phyloP scores from a whole-genome alignment of 2,888 invertebrate species.

The Cephalotes varians region DNA sequence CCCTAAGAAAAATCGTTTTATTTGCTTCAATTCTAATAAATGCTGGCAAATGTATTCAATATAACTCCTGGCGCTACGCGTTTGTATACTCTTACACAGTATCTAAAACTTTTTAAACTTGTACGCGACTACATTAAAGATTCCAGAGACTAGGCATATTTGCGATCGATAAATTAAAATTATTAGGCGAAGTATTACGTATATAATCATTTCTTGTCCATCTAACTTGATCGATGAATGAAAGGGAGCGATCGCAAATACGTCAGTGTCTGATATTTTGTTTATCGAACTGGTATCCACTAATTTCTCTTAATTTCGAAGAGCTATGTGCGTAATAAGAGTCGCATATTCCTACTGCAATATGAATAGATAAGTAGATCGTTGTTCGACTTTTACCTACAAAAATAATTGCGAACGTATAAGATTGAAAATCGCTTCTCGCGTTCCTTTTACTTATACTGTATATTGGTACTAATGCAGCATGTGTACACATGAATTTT shows the following conservation, averaged over 20 bases:
- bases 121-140: constrained; percentile 5
- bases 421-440: constrained; percentile 10
- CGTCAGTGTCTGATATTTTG: constrained; percentile 10
- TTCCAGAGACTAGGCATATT: neutral
- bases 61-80: neutral
- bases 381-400: constrained; percentile 46
- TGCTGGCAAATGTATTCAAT: neutral
- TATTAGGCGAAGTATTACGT: neutral
- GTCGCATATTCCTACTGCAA: neutral
- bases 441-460: neutral
- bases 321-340: constrained; percentile 29
- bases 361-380: constrained; percentile 32
- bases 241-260: neutral
- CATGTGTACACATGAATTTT: neutral
- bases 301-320: constrained; percentile 14
- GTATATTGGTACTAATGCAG: constrained; percentile 2
- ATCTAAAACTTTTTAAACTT: constrained; percentile 19
- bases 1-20: too few species aligned
- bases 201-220: constrained; percentile 11
- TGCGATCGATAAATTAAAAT: constrained; percentile 16
- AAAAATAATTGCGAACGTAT: constrained; percentile 42
- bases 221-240: neutral
- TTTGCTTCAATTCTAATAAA: constrained; percentile 21
- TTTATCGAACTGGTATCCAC: constrained; percentile 14
- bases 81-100: constrained; percentile 5